Base-by-base conservation (phyloP, 2,797 vertebrate species). In the Sebastes diploproa region DNA sequence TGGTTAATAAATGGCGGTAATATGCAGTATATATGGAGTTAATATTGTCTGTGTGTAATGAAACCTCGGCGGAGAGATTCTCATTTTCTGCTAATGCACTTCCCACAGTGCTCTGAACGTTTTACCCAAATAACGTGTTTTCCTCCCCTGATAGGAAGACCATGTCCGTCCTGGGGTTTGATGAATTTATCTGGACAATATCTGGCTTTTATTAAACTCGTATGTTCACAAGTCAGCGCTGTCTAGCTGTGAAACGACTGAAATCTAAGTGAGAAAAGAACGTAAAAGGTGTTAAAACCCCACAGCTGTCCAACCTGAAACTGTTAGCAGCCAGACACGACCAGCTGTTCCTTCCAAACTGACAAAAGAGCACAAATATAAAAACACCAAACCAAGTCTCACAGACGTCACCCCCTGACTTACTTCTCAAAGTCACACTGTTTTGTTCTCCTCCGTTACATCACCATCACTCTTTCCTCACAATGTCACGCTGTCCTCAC, bases 41-140 rank as follows among this genome's bases (percentile, higher is more conserved):
- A 20, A 50, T 50, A 50, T 0, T 50, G 0, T 20, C 50, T 7
- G 30, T 23, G 25, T 65, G 63, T 69, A 80, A 84, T 80, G 69
- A 87, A 84, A 86, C 18, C 76, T 78, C 62, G 83, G 71, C 72
- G 70, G 67, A 78, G 32, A 64, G 12, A 82, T 62, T 85, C 62
- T 88, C 71, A 87, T 86, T 74, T 89, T 63, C 71, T 46, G 9
- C 50, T 67, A 71, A 84, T 58, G 58, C 63, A 68, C 56, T 63
- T 68, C 72, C 56, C 72, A 62, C 66, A 60, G 61, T 2, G 54
- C 54, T 59, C 23, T 67, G 72, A 79, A 72, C 50, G 8, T 70
- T 70, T 67, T 27, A 80, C 64, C 30, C 72, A 46, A 36, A 3
- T 7, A 42, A n/a, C 27, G 6, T 10, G 10, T 56, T 52, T 71